These are phyloP conservation scores for Tuberolachnus salignus DNA, from an alignment of 2,888 invertebrate species.

Conservation along the genomic window DNA sequence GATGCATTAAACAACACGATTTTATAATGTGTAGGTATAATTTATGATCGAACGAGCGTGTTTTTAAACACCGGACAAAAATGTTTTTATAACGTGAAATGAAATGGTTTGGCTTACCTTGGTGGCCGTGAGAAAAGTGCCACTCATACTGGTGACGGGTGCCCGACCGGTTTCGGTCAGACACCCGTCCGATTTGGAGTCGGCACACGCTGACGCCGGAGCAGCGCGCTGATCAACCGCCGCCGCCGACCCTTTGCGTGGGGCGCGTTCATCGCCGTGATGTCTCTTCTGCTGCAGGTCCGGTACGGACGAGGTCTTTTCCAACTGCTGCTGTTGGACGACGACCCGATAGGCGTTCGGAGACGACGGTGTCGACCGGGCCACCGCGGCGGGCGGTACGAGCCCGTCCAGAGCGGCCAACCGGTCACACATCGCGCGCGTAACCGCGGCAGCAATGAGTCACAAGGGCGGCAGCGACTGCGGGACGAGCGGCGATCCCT, in stretches of 20 bases:
- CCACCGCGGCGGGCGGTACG: slow-evolving; percentile 37
- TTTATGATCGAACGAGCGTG: too few relatives aligned
- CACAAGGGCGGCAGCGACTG: not conserved
- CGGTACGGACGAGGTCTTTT: slow-evolving; percentile 51
- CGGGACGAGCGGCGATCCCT: not conserved
- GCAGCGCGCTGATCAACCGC: not conserved
- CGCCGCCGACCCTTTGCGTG: not conserved
- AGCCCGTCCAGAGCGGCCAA: slow-evolving; percentile 53
- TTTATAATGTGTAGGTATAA: too few relatives aligned
- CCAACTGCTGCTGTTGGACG: slow-evolving; percentile 41
- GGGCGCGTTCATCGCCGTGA: not conserved
- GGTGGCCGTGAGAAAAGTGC: slow-evolving; percentile 24
- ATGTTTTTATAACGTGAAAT: too few relatives aligned
- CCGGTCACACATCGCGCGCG: slow-evolving; percentile 55
- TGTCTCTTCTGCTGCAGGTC: slow-evolving; percentile 7
- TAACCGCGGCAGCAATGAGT: slow-evolving; percentile 51
- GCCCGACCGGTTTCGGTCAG: slow-evolving; percentile 23
- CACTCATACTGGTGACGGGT: slow-evolving; percentile 43
- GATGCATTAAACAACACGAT: too few relatives aligned
- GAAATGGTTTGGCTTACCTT: slow-evolving; percentile 25
- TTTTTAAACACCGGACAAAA: too few relatives aligned
- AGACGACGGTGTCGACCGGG: slow-evolving; percentile 57
- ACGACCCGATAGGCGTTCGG: slow-evolving; percentile 55
- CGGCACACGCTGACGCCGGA: slow-evolving; percentile 38
- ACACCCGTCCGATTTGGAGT: slow-evolving; percentile 50